Evolutionary conservation across 2,888 invertebrate genomes (phyloP).

Genomic region (Limnephilus rhombicus): DNA sequence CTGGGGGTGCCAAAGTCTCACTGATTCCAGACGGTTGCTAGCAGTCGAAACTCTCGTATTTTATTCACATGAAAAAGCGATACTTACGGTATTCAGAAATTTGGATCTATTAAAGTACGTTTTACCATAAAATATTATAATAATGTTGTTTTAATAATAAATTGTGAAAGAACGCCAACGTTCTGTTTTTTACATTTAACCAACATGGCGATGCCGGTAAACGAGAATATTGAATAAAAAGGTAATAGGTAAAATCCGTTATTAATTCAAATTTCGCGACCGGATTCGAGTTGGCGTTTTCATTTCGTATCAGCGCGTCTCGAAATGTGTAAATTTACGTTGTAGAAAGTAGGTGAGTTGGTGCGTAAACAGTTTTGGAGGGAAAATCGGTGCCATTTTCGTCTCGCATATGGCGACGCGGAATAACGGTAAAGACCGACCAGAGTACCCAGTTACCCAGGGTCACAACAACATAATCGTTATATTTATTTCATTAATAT

Average conservation of each 20-base stretch:
- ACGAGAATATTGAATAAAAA: not conserved
- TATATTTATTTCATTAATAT: not conserved
- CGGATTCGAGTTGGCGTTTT: conserved; percentile 10
- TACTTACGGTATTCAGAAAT: too few relatives aligned
- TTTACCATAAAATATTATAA: too few relatives aligned
- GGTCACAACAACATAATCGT: too few relatives aligned
- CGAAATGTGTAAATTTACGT: conserved; percentile 13
- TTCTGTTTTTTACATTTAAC: not conserved
- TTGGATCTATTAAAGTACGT: too few relatives aligned
- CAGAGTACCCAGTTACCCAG: too few relatives aligned
- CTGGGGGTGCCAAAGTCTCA: too few relatives aligned
- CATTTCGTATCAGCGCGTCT: conserved; percentile 14
- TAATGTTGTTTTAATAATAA: not conserved
- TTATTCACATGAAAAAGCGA: too few relatives aligned
- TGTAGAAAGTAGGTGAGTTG: conserved; percentile 35
- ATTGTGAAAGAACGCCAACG: not conserved
- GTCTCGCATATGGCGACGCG: conserved; percentile 31
- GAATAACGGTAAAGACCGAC: too few relatives aligned
- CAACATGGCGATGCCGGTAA: not conserved
- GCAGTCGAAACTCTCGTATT: too few relatives aligned
- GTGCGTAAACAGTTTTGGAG: conserved; percentile 36
- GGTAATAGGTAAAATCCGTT: conserved; percentile 26
- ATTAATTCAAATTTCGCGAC: conserved; percentile 17
- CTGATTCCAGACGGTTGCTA: too few relatives aligned
- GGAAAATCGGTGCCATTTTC: conserved; percentile 47